These are phyloP conservation scores for Gryllus bimaculatus DNA, from an alignment of 1,140 invertebrate genomes.

Conservation along the genomic window DNA sequence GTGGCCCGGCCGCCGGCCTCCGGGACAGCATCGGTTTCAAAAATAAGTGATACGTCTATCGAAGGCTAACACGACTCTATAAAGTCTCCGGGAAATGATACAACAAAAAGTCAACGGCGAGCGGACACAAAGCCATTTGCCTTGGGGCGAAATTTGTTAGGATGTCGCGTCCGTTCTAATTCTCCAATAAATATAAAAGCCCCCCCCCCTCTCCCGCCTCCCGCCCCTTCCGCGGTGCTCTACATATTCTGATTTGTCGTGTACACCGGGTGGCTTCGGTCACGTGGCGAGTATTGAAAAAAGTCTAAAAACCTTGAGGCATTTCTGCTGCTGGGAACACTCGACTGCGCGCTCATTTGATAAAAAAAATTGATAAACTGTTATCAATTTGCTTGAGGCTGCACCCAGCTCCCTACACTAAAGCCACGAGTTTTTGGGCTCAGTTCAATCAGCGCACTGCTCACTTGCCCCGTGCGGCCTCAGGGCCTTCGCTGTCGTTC, in stretches of 20 bases:
- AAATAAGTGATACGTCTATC: too few species aligned
- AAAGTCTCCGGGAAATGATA: background rate
- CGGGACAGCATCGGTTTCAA: too few species aligned
- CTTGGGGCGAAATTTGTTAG: background rate
- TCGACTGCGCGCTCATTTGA: background rate
- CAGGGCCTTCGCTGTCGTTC: too few species aligned
- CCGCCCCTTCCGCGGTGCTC: background rate
- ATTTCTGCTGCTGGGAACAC: background rate
- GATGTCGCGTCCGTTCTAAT: background rate
- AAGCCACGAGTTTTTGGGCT: too few species aligned
- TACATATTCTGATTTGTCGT: background rate
- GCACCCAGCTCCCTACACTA: too few species aligned
- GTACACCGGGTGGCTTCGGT: background rate
- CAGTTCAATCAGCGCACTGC: too few species aligned
- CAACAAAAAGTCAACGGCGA: background rate
- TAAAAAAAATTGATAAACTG: conserved; percentile 6
- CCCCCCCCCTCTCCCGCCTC: too few species aligned
- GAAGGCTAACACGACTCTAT: too few species aligned
- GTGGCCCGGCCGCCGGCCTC: too few species aligned
- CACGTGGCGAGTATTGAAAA: background rate
- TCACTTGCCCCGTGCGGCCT: too few species aligned
- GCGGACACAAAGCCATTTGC: background rate
- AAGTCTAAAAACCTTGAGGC: background rate
- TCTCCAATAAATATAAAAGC: background rate
- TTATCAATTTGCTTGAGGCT: background rate